Percentiles rank a stretch among this genome's conserved stretches.
Conservation (phyloP, 2,888 invertebrate genomes). For the Tetanocera ferruginea region DNA sequence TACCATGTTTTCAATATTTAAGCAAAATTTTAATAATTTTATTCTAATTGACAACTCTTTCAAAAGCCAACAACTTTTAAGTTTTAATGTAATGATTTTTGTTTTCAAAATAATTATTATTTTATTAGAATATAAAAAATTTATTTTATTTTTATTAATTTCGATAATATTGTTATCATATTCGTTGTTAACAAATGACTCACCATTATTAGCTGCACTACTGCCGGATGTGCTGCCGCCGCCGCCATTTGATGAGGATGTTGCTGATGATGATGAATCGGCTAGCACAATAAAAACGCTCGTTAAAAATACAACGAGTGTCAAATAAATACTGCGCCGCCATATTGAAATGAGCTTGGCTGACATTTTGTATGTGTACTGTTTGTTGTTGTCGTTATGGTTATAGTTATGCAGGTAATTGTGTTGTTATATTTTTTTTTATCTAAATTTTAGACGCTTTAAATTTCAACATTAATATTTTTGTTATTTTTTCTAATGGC, state of each 20-base stretch:
- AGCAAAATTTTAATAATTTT: too few relatives aligned
- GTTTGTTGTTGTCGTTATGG: constrained; percentile 3
- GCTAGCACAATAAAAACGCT: constrained; percentile 24
- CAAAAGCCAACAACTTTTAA: too few relatives aligned
- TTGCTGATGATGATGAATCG: constrained; percentile 23
- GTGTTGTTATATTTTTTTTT: not conserved
- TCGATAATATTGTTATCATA: not conserved
- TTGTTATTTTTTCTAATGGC: not conserved
- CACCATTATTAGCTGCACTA: constrained; percentile 62
- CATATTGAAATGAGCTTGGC: not conserved
- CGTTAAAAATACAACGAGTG: constrained; percentile 22
- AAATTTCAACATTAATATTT: not conserved
- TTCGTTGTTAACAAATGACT: constrained; percentile 50
- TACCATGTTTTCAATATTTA: too few relatives aligned
- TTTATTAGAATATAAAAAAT: too few relatives aligned
- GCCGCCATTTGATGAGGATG: constrained; percentile 38
- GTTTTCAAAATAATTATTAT: too few relatives aligned
- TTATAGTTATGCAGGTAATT: not conserved
- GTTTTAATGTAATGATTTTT: too few relatives aligned
- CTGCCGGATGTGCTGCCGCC: constrained; percentile 49
- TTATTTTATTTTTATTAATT: not conserved
- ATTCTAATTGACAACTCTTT: too few relatives aligned
- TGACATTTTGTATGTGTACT: constrained; percentile 12
- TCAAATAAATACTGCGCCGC: constrained; percentile 10
- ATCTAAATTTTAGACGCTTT: not conserved